Evolutionary conservation across 2,113 vertebrate species (phyloP).

Genomic region (Cheilinus undulatus): DNA sequence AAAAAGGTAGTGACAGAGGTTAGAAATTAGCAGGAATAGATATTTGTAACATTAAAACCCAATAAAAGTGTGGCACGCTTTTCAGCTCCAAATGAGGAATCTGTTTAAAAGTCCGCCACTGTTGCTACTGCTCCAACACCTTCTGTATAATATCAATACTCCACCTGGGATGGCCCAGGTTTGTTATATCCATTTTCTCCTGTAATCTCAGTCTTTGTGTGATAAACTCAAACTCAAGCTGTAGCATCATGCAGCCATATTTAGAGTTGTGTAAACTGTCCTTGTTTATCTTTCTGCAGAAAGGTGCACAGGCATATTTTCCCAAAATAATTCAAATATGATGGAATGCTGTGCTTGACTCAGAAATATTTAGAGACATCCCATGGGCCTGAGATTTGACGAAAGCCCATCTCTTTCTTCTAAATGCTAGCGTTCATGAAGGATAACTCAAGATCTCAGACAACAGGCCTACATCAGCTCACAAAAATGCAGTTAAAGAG

Average conservation of each 20-base stretch:
- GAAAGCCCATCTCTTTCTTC: neutral
- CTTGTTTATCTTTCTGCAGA: neutral
- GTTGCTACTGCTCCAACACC: too few relatives aligned
- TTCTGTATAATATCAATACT: too few relatives aligned
- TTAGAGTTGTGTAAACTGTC: neutral
- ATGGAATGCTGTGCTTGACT: neutral
- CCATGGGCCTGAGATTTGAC: neutral
- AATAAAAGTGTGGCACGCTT: too few relatives aligned
- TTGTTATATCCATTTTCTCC: neutral
- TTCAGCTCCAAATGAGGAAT: too few relatives aligned
- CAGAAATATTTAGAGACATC: neutral
- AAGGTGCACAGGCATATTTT: neutral
- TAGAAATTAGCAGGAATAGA: too few relatives aligned
- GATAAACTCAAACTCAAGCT: neutral
- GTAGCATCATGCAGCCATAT: neutral
- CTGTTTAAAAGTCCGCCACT: too few relatives aligned
- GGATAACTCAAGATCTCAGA: constrained; percentile 24
- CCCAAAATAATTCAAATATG: neutral
- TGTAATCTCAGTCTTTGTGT: neutral
- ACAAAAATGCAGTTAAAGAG: constrained; percentile 61
- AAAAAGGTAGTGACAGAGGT: too few relatives aligned
- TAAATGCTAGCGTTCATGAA: constrained; percentile 4
- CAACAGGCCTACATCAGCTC: constrained; percentile 44
- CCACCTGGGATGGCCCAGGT: too few relatives aligned
- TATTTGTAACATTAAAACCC: too few relatives aligned